Evolutionary conservation across 1,140 invertebrate genomes (phyloP).

Genomic region (Drosophila pandora): DNA sequence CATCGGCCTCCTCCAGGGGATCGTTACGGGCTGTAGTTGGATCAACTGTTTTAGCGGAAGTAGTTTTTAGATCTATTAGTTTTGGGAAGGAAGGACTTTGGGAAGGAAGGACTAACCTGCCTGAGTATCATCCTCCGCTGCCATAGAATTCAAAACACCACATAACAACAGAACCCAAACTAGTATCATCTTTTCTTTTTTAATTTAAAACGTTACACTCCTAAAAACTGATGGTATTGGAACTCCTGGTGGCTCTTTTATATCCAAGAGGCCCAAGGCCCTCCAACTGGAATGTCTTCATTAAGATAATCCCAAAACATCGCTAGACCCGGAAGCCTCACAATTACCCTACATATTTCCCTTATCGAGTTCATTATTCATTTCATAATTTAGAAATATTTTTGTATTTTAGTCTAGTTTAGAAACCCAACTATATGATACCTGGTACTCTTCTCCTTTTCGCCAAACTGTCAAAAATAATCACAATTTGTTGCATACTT

Average conservation of each 20-base stretch:
- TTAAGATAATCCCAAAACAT: neutral
- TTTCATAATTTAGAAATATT: neutral
- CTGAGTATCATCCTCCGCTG: too few relatives aligned
- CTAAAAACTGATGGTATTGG: neutral
- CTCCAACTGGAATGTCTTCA: neutral
- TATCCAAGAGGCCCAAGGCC: neutral
- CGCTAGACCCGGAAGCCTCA: neutral
- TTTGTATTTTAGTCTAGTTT: too few relatives aligned
- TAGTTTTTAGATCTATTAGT: too few relatives aligned
- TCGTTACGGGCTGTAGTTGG: neutral
- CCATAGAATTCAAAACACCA: neutral
- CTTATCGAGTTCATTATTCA: neutral
- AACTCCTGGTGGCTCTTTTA: neutral
- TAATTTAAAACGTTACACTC: neutral
- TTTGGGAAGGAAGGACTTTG: too few relatives aligned
- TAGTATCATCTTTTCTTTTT: neutral
- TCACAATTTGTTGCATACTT: too few relatives aligned
- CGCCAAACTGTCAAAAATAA: too few relatives aligned
- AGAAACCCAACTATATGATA: too few relatives aligned
- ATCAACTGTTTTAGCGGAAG: too few relatives aligned
- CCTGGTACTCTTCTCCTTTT: too few relatives aligned
- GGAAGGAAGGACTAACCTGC: too few relatives aligned
- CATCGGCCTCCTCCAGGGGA: neutral
- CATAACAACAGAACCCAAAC: neutral
- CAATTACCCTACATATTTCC: neutral